phyloP scores from a whole-genome alignment of 2,113 vertebrate species.

The Odocoileus hemionus region DNA sequence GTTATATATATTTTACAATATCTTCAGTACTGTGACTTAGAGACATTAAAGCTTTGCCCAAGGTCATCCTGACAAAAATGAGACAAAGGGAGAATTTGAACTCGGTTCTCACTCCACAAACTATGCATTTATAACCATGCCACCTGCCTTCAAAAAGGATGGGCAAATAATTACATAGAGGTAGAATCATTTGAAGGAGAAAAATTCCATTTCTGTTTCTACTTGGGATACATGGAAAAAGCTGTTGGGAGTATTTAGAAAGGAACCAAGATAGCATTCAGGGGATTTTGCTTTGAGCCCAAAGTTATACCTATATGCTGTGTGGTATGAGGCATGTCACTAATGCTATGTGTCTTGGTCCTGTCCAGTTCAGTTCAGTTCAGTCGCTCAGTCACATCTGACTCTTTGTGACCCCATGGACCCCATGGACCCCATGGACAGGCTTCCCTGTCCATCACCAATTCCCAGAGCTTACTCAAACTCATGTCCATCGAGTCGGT shows the following conservation, averaged over 20 bases:
- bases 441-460: neutral
- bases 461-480: neutral
- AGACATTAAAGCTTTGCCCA: neutral
- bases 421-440: too few relatives aligned
- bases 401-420: neutral
- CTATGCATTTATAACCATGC: neutral
- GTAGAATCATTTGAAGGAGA: neutral
- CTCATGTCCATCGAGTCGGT: neutral
- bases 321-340: neutral
- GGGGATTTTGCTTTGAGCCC: neutral
- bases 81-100: neutral
- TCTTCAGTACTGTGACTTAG: neutral
- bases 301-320: neutral
- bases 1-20: neutral
- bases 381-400: neutral
- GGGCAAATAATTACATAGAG: neutral
- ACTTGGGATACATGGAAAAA: neutral
- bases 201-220: neutral
- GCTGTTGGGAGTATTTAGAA: neutral
- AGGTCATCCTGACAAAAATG: neutral
- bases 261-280: neutral
- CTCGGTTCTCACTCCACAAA: neutral
- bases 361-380: neutral
- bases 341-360: neutral
- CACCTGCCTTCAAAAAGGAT: neutral